A percentile compares a stretch with the other conserved stretches of the same genome.
Conservation (phyloP, 2,797 vertebrate genomes). For the Cyprinodon diabolis region DNA sequence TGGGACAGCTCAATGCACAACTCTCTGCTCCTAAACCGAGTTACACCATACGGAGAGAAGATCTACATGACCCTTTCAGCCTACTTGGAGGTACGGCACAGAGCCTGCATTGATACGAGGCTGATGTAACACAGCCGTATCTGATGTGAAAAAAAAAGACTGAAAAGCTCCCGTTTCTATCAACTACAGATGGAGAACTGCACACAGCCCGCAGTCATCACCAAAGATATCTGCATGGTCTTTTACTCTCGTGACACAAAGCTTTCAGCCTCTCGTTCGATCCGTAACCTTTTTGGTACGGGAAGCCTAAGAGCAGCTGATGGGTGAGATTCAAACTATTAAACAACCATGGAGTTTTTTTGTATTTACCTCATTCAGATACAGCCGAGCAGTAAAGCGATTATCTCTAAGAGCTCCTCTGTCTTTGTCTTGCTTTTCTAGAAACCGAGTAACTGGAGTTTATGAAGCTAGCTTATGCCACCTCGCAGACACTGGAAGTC, state of each 20-base stretch:
- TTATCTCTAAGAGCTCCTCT: not conserved
- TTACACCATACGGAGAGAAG: constrained; percentile 96
- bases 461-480: constrained; percentile 94
- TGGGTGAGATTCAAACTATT: constrained; percentile 78
- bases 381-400: not conserved
- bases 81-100: constrained; percentile 89
- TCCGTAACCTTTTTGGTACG: constrained; percentile 93
- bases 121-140: constrained; percentile 11
- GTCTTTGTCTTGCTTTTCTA: constrained; percentile 48
- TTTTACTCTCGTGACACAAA: constrained; percentile 96
- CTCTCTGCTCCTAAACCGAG: constrained; percentile 93
- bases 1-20: constrained; percentile 99
- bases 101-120: constrained; percentile 13
- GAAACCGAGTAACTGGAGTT: constrained; percentile 94
- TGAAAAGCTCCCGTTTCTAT: constrained; percentile 30
- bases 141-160: constrained; percentile 4
- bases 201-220: constrained; percentile 92
- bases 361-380: not conserved
- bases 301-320: constrained; percentile 89
- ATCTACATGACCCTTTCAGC: constrained; percentile 98
- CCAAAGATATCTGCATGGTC: constrained; percentile 99
- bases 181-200: constrained; percentile 92
- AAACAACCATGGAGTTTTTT: not conserved
- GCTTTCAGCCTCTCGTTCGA: constrained; percentile 92
- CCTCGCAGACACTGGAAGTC: constrained; percentile 91